phyloP scores from a whole-genome alignment of 2,888 invertebrate genomes.

The Gortyna flavago region DNA sequence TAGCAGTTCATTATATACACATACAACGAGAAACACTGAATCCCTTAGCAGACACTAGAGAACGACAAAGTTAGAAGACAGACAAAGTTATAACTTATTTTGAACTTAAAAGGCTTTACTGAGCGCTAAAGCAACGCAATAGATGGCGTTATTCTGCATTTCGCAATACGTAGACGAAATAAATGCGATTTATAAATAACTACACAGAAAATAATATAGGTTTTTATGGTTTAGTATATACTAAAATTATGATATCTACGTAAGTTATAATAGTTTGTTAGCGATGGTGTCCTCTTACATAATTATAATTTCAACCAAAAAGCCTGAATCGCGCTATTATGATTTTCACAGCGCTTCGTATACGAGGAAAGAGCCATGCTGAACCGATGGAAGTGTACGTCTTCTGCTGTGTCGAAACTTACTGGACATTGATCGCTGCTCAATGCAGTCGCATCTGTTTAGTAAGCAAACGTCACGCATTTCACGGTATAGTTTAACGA shows the following conservation, averaged over 20 bases:
- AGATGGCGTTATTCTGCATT: conserved; percentile 58
- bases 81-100: background rate
- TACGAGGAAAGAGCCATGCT: conserved; percentile 7
- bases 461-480: conserved; percentile 71
- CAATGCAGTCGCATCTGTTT: conserved; percentile 71
- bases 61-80: conserved; percentile 6
- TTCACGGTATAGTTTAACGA: conserved; percentile 68
- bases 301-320: background rate
- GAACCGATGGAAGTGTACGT: conserved; percentile 66
- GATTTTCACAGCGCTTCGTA: conserved; percentile 39
- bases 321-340: conserved; percentile 57
- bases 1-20: background rate
- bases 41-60: background rate
- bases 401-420: conserved; percentile 74
- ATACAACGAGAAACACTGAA: background rate
- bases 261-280: background rate
- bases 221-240: background rate
- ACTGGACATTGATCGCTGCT: conserved; percentile 79
- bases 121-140: conserved; percentile 23
- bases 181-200: conserved; percentile 5
- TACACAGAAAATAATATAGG: background rate
- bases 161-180: conserved; percentile 33
- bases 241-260: background rate
- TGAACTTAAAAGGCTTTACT: conserved; percentile 20
- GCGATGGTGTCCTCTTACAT: background rate